These are phyloP conservation scores for Cariama cristata DNA, from an alignment of 2,113 vertebrate genomes.

Conservation along the genomic window DNA sequence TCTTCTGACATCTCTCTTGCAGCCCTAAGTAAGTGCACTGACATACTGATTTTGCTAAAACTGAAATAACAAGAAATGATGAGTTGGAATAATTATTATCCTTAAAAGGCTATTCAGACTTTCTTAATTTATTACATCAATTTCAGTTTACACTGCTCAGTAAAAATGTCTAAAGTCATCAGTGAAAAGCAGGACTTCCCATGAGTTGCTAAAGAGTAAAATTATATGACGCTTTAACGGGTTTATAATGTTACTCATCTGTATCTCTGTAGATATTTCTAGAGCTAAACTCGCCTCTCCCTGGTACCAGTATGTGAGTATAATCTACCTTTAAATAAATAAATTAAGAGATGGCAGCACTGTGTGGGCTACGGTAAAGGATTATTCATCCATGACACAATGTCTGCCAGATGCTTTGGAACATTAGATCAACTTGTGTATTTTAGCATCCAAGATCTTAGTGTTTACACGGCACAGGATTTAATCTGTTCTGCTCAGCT, in stretches of 20 bases:
- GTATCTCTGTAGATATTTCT: neutral
- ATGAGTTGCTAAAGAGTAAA: neutral
- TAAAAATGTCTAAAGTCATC: neutral
- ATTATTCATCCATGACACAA: neutral
- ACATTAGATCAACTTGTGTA: neutral
- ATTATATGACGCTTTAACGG: neutral
- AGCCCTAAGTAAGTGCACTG: neutral
- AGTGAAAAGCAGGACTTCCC: neutral
- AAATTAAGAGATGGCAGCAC: neutral
- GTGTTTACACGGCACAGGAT: neutral
- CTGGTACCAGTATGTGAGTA: neutral
- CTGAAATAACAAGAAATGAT: neutral
- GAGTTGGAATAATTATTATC: neutral
- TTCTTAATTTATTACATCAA: neutral
- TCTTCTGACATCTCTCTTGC: neutral
- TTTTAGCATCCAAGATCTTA: neutral
- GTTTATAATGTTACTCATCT: neutral
- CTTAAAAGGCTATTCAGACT: neutral
- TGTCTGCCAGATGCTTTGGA: neutral
- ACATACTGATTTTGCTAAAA: neutral
- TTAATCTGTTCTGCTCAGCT: neutral
- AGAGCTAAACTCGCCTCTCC: neutral
- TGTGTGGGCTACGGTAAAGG: neutral
- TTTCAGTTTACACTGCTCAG: neutral
- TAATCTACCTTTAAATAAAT: neutral